Evolutionary conservation across 1,140 invertebrate species (phyloP), one percentile per base, ranked within the genome.

Genomic region (Lerema accius): DNA sequence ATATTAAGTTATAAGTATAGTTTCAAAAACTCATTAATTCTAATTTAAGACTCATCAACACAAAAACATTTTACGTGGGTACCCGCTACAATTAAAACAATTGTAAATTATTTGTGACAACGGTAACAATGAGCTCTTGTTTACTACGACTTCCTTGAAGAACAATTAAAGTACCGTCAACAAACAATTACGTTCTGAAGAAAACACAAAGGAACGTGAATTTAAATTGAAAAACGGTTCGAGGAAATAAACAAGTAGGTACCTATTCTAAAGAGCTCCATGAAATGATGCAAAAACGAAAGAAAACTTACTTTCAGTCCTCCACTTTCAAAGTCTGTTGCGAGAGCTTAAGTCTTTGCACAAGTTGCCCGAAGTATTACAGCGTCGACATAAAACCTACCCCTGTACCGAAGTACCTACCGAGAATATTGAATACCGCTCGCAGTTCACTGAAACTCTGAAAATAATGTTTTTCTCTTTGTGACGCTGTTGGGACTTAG

Each of bases 281-380:
- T 48, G 28, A 45, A 58, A 58, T 35, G 40, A 45, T 45, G 53
- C 53, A 58, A 58, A 23, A 58, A 58, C 43, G 43, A 45, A 58
- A 58, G 43, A 45, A 58, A 58, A 58, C 26, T 35, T 32, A 9
- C 10, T 26, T 4, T 43, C 53, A 45, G 40, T 58, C 28, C 45
- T 35, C 53, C 13, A 32, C 26, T 45, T 51, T 17, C 11, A 55
- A 10, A 45, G 53, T 45, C 40, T 45, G 37, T 37, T 42, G 40
- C 43, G 51, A 56, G 43, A 40, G 51, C 51, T 56, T 56, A 55
- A 55, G 39, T 56, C 51, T 56, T 40, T 58, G 53, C 28, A 43
- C 23, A 58, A 58, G 40, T 58, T 58, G 26, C 26, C 35, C 40
- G 23, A 17, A 58, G 55, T 32, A 45, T 58, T 35, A 58, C 55